These are phyloP conservation scores for Hycleus cichorii DNA, from an alignment of 1,140 invertebrate species.

Conservation along the genomic window DNA sequence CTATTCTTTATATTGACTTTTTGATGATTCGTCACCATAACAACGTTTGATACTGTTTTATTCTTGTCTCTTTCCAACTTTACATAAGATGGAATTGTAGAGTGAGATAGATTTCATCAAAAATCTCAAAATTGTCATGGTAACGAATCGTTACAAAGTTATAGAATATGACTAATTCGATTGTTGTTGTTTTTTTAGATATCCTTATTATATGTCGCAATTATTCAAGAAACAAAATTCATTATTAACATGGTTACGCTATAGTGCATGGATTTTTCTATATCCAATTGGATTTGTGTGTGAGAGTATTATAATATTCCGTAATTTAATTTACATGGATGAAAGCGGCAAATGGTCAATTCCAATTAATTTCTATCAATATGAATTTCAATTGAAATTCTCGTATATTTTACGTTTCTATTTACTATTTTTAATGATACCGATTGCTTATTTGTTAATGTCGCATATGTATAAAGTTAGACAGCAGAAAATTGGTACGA, in stretches of 20 bases:
- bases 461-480: constrained; percentile 67
- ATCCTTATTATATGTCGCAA: constrained; percentile 85
- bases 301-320: constrained; percentile 73
- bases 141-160: no score
- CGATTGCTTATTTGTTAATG: constrained; percentile 68
- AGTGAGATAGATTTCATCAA: no score
- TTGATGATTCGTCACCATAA: no score
- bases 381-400: constrained; percentile 83
- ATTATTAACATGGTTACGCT: constrained; percentile 85
- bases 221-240: constrained; percentile 66
- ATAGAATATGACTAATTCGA: not conserved
- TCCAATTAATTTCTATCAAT: constrained; percentile 70
- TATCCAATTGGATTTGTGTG: constrained; percentile 85
- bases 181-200: constrained; percentile 51
- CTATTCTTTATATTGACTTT: no score
- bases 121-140: no score
- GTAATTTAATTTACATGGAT: constrained; percentile 84
- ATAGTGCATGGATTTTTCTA: constrained; percentile 86
- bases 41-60: no score
- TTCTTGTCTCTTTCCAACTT: no score
- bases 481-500: constrained; percentile 50
- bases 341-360: constrained; percentile 68
- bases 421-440: constrained; percentile 65
- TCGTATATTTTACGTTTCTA: constrained; percentile 72
- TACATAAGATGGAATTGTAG: no score